Base-by-base conservation (phyloP, 2,113 vertebrate genomes). In the Progne subis region DNA sequence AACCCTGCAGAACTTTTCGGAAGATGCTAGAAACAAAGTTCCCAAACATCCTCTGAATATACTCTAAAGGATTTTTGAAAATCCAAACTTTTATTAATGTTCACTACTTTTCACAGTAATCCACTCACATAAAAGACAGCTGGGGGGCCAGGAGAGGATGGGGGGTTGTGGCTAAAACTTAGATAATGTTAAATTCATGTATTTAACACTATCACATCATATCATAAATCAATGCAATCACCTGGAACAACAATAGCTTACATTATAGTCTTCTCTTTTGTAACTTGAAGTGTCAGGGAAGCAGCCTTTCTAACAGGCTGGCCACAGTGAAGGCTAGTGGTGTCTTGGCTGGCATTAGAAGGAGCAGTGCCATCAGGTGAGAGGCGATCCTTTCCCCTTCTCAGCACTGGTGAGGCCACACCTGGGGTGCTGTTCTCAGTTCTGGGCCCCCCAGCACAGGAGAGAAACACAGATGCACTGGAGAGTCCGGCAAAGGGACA, bases 91-190 rank as follows among this genome's bases (percentile, higher is more conserved):
- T 63, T 57, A 41, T 41, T 61, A 74, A 44, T 26, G 18, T 8
- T 74, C 24, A 41, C 6, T 57, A 28, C 8, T 55, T 90, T 82
- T 47, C 44, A 56, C 6, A 18, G 26, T 50, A 80, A 64, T 26
- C 8, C 8, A 52, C 2, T 52, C 12, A 67, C 14, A 43, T 14
- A 56, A 72, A 47, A 52, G 67, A 15, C 6, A 56, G 1, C 1
- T 68, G 11, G 0, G 0, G 12, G 4, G 8, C 6, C 2, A 10
- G 13, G 21, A 64, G 34, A 20, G 8, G 23, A 52, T n/a, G 19
- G 8, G 37, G 11, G 14, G 24, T 56, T 56, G 13, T 19, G 63
- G 12, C 4, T 56, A 49, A 29, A 76, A 64, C 1, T 64, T 81
- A n/a, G 16, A 21, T 8, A 68, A 72, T 31, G 7, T 26, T 70